phyloP scores from a whole-genome alignment of 2,797 vertebrate species.

The Trematomus bernacchii region DNA sequence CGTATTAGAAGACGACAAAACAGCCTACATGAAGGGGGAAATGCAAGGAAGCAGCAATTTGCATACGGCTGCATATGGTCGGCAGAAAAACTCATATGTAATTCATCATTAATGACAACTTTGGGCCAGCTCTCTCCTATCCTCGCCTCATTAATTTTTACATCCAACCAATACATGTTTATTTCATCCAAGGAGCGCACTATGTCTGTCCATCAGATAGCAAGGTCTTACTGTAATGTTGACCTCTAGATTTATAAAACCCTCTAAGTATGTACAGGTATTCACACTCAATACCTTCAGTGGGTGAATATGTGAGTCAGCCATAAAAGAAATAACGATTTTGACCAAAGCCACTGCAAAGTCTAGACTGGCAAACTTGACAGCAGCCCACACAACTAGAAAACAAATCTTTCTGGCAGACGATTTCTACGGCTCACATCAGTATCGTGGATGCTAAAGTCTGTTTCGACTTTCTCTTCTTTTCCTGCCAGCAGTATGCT shows the following conservation, averaged over 20 bases:
- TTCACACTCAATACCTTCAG: not conserved
- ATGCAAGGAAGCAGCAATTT: slow-evolving; percentile 7
- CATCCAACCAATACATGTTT: slow-evolving; percentile 8
- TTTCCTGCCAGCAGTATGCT: slow-evolving; percentile 51
- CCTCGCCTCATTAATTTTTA: slow-evolving; percentile 12
- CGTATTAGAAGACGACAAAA: not conserved
- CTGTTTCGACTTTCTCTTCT: slow-evolving; percentile 35
- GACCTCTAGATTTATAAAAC: slow-evolving; percentile 2
- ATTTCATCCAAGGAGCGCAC: not conserved
- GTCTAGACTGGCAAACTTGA: slow-evolving; percentile 16
- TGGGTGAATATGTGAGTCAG: slow-evolving; percentile 14
- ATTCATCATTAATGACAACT: slow-evolving; percentile 37
- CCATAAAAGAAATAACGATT: not conserved
- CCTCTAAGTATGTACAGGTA: not conserved
- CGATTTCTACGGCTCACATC: slow-evolving; percentile 26
- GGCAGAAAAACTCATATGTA: slow-evolving; percentile 23
- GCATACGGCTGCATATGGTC: slow-evolving; percentile 1
- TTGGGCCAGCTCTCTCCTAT: slow-evolving; percentile 14
- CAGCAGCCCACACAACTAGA: slow-evolving; percentile 44
- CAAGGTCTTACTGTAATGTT: not conserved
- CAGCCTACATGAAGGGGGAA: slow-evolving; percentile 2
- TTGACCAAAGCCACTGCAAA: slow-evolving; percentile 6
- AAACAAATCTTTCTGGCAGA: slow-evolving; percentile 49
- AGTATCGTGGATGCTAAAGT: slow-evolving; percentile 42
- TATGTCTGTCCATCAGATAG: not conserved